These are phyloP conservation scores for Platanista minor DNA, from an alignment of 2,113 vertebrate genomes.

Conservation along the genomic window DNA sequence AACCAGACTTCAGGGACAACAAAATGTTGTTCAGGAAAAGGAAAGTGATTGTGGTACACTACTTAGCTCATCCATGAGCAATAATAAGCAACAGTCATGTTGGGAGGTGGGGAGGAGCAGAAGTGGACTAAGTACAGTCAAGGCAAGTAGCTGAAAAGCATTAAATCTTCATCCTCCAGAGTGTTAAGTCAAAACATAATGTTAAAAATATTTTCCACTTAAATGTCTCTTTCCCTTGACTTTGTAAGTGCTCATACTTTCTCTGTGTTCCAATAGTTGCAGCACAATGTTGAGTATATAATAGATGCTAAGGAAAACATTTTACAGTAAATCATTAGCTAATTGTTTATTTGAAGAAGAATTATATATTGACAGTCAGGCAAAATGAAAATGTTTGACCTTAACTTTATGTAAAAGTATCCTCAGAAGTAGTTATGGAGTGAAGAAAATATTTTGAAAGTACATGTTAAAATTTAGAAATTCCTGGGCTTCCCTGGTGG, in stretches of 20 bases:
- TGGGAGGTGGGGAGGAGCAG: background rate
- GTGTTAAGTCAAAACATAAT: background rate
- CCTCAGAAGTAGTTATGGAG: background rate
- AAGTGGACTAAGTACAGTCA: background rate
- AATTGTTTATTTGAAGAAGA: background rate
- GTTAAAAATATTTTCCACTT: background rate
- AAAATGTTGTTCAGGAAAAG: background rate
- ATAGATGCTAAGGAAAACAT: background rate
- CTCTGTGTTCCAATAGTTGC: background rate
- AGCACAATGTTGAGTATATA: background rate
- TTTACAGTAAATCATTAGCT: background rate
- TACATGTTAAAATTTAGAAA: slow-evolving; percentile 19
- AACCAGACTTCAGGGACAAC: background rate
- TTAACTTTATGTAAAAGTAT: background rate
- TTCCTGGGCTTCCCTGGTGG: no score
- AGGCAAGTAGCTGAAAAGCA: background rate
- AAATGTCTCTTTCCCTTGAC: background rate
- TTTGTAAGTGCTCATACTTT: background rate
- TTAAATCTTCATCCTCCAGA: background rate
- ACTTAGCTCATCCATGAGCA: background rate
- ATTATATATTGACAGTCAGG: background rate
- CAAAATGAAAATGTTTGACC: background rate
- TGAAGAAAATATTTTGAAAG: background rate
- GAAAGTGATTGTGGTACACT: background rate
- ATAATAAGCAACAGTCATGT: background rate